phyloP scores from a whole-genome alignment of 1,140 invertebrate species.

The Halesus radiatus region DNA sequence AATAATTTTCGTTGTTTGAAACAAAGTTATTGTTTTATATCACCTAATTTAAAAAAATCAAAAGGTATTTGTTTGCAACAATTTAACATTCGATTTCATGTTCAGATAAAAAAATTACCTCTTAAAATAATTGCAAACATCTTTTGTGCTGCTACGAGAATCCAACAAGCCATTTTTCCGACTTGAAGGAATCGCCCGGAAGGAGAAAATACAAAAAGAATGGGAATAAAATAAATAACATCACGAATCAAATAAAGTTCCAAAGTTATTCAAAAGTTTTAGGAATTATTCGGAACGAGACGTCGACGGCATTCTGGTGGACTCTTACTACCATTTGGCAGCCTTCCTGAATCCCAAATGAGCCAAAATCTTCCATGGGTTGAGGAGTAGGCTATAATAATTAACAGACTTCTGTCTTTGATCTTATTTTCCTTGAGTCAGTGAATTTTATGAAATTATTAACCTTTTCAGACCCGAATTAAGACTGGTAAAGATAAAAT shows the following conservation, averaged over 20 bases:
- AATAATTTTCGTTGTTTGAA: too few relatives aligned
- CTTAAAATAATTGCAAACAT: too few relatives aligned
- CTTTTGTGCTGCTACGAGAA: too few relatives aligned
- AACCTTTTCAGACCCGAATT: too few relatives aligned
- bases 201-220: background rate
- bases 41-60: too few relatives aligned
- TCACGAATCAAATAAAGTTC: background rate
- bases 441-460: too few relatives aligned
- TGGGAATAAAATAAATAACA: background rate
- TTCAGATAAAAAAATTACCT: too few relatives aligned
- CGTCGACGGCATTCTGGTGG: background rate
- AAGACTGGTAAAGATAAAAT: too few relatives aligned
- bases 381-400: background rate
- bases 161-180: background rate
- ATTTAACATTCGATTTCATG: too few relatives aligned
- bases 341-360: conserved; percentile 15
- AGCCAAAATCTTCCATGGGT: background rate
- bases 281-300: background rate
- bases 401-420: conserved; percentile 12
- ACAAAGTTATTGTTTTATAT: too few relatives aligned
- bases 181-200: background rate
- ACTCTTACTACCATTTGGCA: background rate
- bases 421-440: background rate
- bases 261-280: background rate
- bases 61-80: too few relatives aligned